Evolutionary conservation across 2,113 vertebrate genomes (phyloP).

Genomic region (Spizaetus ornatus): DNA sequence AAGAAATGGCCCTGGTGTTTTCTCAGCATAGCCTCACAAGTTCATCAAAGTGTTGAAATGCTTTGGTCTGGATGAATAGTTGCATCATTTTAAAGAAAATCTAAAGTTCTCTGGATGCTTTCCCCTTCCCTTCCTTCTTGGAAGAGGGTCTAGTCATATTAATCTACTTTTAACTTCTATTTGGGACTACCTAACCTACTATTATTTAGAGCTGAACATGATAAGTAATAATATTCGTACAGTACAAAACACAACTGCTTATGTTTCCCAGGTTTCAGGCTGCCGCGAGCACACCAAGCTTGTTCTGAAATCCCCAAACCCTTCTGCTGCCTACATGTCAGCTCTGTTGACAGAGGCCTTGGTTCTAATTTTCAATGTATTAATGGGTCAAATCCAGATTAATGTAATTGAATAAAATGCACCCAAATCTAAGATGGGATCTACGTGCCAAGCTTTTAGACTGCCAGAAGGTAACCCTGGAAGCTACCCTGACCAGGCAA

Average conservation of each 20-base stretch:
- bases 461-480: neutral
- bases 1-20: neutral
- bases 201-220: neutral
- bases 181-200: neutral
- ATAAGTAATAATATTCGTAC: neutral
- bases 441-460: neutral
- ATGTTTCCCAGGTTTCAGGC: neutral
- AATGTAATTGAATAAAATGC: neutral
- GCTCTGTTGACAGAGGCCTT: neutral
- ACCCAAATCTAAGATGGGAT: neutral
- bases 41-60: neutral
- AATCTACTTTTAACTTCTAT: neutral
- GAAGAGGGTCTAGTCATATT: neutral
- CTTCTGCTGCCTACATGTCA: neutral
- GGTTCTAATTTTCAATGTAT: neutral
- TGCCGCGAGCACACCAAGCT: neutral
- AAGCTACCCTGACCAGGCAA: neutral
- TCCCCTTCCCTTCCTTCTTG: neutral
- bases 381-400: neutral
- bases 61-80: neutral
- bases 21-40: neutral
- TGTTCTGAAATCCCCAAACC: neutral
- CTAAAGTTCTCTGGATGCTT: neutral
- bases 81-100: neutral
- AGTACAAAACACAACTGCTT: neutral